Conservation (phyloP, 2,888 invertebrate species). For the Acanthosepion pharaonis region DNA sequence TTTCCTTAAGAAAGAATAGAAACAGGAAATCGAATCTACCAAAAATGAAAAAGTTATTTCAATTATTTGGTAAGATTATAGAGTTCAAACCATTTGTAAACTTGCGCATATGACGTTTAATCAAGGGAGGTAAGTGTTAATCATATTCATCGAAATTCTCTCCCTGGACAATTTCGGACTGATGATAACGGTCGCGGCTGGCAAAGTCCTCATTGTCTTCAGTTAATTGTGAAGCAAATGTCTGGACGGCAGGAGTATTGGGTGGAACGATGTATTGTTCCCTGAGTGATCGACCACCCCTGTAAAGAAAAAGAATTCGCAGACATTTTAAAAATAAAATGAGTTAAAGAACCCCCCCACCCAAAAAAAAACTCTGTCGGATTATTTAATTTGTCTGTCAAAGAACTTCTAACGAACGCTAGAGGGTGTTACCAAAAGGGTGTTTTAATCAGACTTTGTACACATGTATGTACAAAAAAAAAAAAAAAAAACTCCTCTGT, state of each 20-base stretch:
- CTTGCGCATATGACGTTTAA: constrained; percentile 50
- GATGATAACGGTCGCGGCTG: constrained; percentile 92
- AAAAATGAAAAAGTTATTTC: not conserved
- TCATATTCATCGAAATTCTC: constrained; percentile 73
- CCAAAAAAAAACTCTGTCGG: too few species aligned
- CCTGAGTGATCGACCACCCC: constrained; percentile 64
- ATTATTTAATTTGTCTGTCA: too few species aligned
- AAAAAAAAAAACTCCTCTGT: too few species aligned
- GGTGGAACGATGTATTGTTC: constrained; percentile 75
- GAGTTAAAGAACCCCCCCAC: too few species aligned
- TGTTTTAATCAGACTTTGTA: too few species aligned
- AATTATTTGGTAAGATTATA: not conserved
- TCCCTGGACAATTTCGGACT: constrained; percentile 76
- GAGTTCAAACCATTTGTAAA: too few species aligned
- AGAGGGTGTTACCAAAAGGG: too few species aligned
- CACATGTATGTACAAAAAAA: too few species aligned
- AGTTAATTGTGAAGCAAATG: constrained; percentile 89
- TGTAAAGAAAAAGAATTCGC: constrained; percentile 52
- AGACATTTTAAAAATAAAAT: not conserved
- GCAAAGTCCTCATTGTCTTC: constrained; percentile 97
- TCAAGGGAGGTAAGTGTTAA: constrained; percentile 45
- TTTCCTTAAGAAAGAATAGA: not conserved
- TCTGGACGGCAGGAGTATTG: constrained; percentile 75
- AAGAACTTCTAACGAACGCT: too few species aligned
- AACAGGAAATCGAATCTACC: not conserved